Evolutionary conservation across 2,113 vertebrate species (phyloP).

Genomic region (Hemicordylus capensis): DNA sequence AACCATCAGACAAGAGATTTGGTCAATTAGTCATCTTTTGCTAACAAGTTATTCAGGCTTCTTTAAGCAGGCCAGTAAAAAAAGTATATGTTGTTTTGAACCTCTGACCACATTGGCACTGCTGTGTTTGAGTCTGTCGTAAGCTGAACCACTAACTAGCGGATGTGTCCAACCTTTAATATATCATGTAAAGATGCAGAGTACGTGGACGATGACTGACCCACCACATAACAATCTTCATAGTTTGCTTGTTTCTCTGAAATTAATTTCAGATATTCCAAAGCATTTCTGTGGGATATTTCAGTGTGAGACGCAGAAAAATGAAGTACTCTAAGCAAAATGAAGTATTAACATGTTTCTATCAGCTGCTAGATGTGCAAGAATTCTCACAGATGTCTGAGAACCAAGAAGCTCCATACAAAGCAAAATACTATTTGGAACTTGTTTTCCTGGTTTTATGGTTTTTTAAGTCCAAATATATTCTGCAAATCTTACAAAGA

Average conservation of each 20-base stretch:
- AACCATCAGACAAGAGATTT: slow-evolving; percentile 15
- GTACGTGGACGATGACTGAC: not conserved
- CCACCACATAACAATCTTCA: not conserved
- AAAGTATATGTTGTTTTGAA: not conserved
- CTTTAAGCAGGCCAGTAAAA: not conserved
- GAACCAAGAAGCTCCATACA: not conserved
- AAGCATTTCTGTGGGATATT: not conserved
- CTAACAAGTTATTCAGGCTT: slow-evolving; percentile 25
- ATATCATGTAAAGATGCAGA: too few species aligned
- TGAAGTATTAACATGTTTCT: too few species aligned
- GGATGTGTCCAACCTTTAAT: not conserved
- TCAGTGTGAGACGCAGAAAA: not conserved
- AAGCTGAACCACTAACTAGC: too few species aligned
- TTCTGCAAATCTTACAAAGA: not conserved
- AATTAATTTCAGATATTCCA: too few species aligned
- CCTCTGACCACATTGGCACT: not conserved
- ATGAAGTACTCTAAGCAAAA: not conserved
- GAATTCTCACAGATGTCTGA: not conserved
- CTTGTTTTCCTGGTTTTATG: not conserved
- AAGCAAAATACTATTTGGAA: not conserved
- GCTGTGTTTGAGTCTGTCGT: too few species aligned
- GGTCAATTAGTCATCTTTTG: not conserved
- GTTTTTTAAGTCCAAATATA: not conserved
- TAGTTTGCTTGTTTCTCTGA: not conserved
- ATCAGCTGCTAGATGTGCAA: too few species aligned